Evolutionary conservation across 2,888 invertebrate species (phyloP).

Genomic region (Sympetrum striolatum): DNA sequence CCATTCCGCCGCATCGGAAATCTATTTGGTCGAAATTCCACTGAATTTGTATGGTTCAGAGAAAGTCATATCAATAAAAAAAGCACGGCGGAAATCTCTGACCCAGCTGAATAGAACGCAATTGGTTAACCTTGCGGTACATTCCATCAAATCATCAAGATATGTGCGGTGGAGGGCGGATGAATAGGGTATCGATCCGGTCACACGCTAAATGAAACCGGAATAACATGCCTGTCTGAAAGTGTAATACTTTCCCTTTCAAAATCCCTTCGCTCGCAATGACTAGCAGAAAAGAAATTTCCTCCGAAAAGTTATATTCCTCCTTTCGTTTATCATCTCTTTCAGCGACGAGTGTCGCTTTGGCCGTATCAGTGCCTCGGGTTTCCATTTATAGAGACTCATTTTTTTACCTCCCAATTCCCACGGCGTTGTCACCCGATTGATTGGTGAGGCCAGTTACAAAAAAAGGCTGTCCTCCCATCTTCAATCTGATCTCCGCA

Average conservation of each 20-base stretch:
- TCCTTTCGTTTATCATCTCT: neutral
- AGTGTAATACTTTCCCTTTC: neutral
- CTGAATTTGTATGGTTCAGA: too few relatives aligned
- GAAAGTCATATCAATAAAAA: too few relatives aligned
- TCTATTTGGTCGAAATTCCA: too few relatives aligned
- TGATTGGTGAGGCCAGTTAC: constrained; percentile 28
- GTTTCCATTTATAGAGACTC: neutral
- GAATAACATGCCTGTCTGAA: neutral
- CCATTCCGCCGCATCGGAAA: too few relatives aligned
- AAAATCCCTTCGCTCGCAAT: neutral
- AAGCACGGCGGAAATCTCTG: too few relatives aligned
- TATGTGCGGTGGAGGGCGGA: neutral
- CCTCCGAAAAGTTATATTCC: neutral
- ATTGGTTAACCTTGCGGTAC: too few relatives aligned
- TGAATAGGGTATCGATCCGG: neutral
- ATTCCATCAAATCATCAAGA: too few relatives aligned
- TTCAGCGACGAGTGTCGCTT: neutral
- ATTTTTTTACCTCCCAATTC: constrained; percentile 16
- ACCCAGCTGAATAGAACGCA: too few relatives aligned
- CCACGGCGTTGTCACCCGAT: constrained; percentile 29
- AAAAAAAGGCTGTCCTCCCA: neutral
- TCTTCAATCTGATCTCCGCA: neutral
- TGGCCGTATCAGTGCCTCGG: neutral
- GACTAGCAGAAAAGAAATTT: neutral
- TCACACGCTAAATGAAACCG: neutral